Evolutionary conservation across 1,140 invertebrate species (phyloP).

Genomic region (Trachelipus rathkii): DNA sequence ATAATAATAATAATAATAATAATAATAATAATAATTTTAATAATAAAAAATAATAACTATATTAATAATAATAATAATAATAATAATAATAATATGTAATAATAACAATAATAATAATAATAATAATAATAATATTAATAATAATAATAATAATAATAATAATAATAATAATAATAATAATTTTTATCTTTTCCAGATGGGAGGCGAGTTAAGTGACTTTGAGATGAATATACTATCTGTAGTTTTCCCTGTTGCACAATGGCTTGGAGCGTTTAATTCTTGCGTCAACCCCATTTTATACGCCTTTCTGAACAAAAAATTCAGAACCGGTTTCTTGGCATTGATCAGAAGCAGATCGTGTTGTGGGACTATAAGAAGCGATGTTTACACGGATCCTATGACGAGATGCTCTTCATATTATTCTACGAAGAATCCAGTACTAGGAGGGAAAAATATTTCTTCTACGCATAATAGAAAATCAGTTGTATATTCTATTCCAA

Average conservation of each 20-base stretch:
- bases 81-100: too few relatives aligned
- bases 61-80: too few relatives aligned
- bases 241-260: conserved; percentile 83
- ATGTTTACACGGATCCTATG: conserved; percentile 30
- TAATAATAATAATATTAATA: too few relatives aligned
- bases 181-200: conserved; percentile 52
- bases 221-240: conserved; percentile 75
- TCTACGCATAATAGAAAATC: too few relatives aligned
- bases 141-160: too few relatives aligned
- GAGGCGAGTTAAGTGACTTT: conserved; percentile 47
- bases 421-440: too few relatives aligned
- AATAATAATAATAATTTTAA: too few relatives aligned
- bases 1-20: too few relatives aligned
- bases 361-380: conserved; percentile 32
- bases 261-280: conserved; percentile 93
- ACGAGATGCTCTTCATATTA: conserved; percentile 25
- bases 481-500: too few relatives aligned
- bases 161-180: background rate
- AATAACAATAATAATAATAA: too few relatives aligned
- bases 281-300: conserved; percentile 98
- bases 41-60: too few relatives aligned
- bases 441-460: too few relatives aligned
- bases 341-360: conserved; percentile 58
- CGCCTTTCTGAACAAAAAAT: conserved; percentile 95
- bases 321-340: conserved; percentile 82